Conservation (phyloP, 2,888 invertebrate species). For the Callinectes sapidus region DNA sequence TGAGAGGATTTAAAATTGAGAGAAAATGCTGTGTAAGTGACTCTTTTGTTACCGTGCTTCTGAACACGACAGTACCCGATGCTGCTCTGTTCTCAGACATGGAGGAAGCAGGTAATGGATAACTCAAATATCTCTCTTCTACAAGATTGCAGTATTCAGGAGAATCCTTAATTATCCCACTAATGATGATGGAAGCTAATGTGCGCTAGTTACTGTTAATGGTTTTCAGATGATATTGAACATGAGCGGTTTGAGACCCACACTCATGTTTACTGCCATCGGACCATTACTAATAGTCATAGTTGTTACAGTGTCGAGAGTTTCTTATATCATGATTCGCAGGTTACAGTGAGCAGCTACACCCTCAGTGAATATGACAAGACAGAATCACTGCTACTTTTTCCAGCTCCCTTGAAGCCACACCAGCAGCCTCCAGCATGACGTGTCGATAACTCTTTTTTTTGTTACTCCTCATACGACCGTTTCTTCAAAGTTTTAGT, state of each 20-base stretch:
- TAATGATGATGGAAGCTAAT: not conserved
- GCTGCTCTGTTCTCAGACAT: not conserved
- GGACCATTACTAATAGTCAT: not conserved
- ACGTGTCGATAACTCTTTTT: not conserved
- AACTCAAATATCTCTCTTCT: not conserved
- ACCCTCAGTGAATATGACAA: not conserved
- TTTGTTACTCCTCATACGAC: not conserved
- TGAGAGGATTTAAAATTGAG: too few species aligned
- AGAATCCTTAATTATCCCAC: not conserved
- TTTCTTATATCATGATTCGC: not conserved
- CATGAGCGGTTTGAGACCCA: not conserved
- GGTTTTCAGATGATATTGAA: not conserved
- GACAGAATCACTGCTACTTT: constrained; percentile 2
- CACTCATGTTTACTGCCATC: not conserved
- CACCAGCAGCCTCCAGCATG: not conserved
- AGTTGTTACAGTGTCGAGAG: not conserved
- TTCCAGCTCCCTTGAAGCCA: not conserved
- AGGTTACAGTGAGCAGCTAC: not conserved
- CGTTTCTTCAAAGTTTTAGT: constrained; percentile 21
- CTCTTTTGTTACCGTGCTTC: not conserved
- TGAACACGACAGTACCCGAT: not conserved
- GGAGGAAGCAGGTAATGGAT: not conserved
- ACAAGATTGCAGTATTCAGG: not conserved
- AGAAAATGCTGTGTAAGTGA: too few species aligned
- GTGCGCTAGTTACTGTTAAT: not conserved